Evolutionary conservation across 2,113 vertebrate species (phyloP), one percentile per base, ranked within the genome.

Genomic region (Engystomops pustulosus): DNA sequence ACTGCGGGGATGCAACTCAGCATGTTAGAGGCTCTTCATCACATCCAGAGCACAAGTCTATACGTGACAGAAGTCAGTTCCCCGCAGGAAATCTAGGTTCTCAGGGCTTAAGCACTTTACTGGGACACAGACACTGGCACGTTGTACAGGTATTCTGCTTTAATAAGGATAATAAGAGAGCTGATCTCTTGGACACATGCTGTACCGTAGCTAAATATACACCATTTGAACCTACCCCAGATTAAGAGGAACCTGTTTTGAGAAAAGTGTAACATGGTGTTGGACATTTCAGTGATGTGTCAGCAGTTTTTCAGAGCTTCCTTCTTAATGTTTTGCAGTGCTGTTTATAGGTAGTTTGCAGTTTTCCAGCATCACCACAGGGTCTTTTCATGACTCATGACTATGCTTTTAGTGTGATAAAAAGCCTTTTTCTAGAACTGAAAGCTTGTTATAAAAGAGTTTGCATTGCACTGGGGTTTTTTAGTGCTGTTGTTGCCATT

Each of bases 71-170:
- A 89, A 94, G 91, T 87, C 93, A 91, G 0, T 92, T 93, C 87
- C 90, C 92, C 85, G 90, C 81, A 86, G 89, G 92, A 78, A 90
- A 83, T 89, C 89, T 95, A 84, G 93, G 95, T 93, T 95, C 97
- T 96, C 97, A 96, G 94, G 96, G 96, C 90, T 95, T 98, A 95
- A 98, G 97, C 96, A 96, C 97, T 97, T 98, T 99, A 97, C 93
- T 99, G 87, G 98, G 98, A 89, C 97, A 99, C 92, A 95, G 97
- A 86, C 98, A 99, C 90, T 99, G 98, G 98, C 98, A 99, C 30
- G 95, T 99, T 85, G 95, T 99, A 86, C 98, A 99, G 96, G 98
- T 99, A 90, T 79, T 87, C 27, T 17, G 15, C 30, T 34, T 67
- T 32, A 18, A 34, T 32, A 34, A 67, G 62, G 15, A 34, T 34